Conservation (phyloP, 2,797 vertebrate species). For the Oreortyx pictus region DNA sequence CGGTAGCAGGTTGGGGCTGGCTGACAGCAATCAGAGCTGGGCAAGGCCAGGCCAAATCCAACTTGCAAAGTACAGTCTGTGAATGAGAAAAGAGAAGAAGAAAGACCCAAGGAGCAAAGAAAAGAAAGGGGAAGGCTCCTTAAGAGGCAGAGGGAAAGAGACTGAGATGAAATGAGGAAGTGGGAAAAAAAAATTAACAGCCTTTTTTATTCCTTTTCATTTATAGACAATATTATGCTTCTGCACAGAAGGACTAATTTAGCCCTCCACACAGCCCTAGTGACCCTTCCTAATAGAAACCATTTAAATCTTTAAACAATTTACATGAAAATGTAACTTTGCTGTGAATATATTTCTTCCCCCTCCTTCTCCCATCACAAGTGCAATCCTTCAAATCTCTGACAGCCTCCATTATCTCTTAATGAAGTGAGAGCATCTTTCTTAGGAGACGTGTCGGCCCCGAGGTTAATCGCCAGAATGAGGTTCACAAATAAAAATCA, state of each 20-base stretch:
- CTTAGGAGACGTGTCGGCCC: background rate
- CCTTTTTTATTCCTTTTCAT: slow-evolving; percentile 51
- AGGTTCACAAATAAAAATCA: slow-evolving; percentile 61
- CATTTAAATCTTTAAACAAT: slow-evolving; percentile 76
- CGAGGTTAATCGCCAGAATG: slow-evolving; percentile 24
- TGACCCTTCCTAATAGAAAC: slow-evolving; percentile 75
- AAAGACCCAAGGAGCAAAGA: background rate
- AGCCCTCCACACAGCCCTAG: slow-evolving; percentile 31
- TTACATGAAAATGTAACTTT: slow-evolving; percentile 74
- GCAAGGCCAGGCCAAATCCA: background rate
- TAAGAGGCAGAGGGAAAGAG: background rate
- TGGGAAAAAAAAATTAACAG: slow-evolving; percentile 4
- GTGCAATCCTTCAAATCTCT: slow-evolving; percentile 63
- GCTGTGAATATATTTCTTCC: slow-evolving; percentile 50
- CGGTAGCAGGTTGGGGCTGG: background rate
- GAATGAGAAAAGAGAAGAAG: background rate
- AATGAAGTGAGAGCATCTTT: slow-evolving; percentile 70
- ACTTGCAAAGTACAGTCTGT: background rate
- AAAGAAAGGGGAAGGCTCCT: background rate
- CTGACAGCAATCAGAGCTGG: background rate
- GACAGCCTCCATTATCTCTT: slow-evolving; percentile 75
- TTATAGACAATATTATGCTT: slow-evolving; percentile 49
- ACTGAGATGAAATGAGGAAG: background rate
- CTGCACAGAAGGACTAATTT: slow-evolving; percentile 66
- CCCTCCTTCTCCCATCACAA: slow-evolving; percentile 41